Conservation (phyloP, 2,113 vertebrate genomes). For the Crotalus horridus region DNA sequence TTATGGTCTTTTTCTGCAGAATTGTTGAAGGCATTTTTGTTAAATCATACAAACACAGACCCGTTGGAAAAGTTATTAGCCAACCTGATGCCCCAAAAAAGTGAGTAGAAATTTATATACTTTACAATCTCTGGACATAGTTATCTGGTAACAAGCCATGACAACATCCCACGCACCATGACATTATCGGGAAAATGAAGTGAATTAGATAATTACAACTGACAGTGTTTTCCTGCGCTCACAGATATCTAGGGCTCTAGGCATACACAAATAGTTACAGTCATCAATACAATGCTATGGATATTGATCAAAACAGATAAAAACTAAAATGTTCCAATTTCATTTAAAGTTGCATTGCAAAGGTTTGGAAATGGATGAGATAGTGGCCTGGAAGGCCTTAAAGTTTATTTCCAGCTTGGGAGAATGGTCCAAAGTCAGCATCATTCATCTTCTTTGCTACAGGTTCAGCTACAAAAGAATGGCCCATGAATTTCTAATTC, state of each 20-base stretch:
- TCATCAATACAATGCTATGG: background rate
- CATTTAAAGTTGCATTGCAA: background rate
- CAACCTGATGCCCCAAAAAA: background rate
- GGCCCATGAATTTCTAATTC: background rate
- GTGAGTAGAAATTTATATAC: background rate
- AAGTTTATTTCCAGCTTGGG: rapidly evolving
- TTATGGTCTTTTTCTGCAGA: background rate
- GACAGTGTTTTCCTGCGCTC: background rate
- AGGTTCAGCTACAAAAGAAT: background rate
- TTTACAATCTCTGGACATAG: background rate
- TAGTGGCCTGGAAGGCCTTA: background rate
- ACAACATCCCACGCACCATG: background rate
- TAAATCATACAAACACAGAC: background rate
- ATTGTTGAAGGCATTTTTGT: background rate
- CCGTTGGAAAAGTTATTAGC: background rate
- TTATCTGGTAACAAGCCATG: background rate
- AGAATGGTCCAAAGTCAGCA: background rate
- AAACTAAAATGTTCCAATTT: background rate
- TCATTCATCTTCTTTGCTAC: background rate
- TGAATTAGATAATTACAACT: background rate
- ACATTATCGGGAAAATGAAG: background rate
- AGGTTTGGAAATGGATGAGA: background rate
- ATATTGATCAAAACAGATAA: background rate
- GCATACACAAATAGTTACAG: background rate
- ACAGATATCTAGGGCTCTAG: background rate